Evolutionary conservation across 2,888 invertebrate species (phyloP).

Genomic region (Calliopum simillimum): DNA sequence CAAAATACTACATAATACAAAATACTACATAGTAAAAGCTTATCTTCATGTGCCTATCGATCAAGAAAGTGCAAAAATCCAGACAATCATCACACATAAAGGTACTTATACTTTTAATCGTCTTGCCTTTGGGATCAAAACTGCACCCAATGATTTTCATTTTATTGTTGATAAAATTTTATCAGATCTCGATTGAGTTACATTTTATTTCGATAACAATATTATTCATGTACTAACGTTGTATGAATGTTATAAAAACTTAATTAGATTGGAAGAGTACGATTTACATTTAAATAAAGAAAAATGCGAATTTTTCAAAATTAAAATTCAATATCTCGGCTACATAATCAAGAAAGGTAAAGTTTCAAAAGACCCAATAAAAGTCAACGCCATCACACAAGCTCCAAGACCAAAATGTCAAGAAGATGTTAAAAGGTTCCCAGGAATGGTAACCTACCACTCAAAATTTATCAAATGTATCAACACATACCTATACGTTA

Average conservation of each 20-base stretch:
- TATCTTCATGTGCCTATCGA: too few relatives aligned
- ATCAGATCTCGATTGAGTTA: conserved; percentile 13
- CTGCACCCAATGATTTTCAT: too few relatives aligned
- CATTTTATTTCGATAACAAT: conserved; percentile 18
- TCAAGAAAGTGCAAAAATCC: too few relatives aligned
- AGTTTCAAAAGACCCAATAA: conserved; percentile 25
- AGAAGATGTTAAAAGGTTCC: conserved; percentile 33
- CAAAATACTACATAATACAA: too few relatives aligned
- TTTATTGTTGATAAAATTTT: too few relatives aligned
- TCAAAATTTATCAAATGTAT: conserved; percentile 34
- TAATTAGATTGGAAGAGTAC: conserved; percentile 21
- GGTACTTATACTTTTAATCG: too few relatives aligned
- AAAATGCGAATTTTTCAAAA: conserved; percentile 31
- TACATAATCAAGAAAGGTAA: conserved; percentile 25
- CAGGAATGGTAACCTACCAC: conserved; percentile 38
- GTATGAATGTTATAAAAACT: conserved; percentile 31
- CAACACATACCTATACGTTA: conserved; percentile 22
- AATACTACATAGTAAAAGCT: too few relatives aligned
- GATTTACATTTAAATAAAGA: conserved; percentile 34
- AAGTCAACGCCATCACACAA: conserved; percentile 29
- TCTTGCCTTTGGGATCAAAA: too few relatives aligned
- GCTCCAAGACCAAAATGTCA: conserved; percentile 26
- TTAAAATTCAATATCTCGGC: conserved; percentile 30
- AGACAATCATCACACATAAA: too few relatives aligned
- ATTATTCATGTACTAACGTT: conserved; percentile 32